These are phyloP conservation scores for Petrocephalus microphthalmus DNA, from an alignment of 2,113 vertebrate genomes.

Conservation along the genomic window DNA sequence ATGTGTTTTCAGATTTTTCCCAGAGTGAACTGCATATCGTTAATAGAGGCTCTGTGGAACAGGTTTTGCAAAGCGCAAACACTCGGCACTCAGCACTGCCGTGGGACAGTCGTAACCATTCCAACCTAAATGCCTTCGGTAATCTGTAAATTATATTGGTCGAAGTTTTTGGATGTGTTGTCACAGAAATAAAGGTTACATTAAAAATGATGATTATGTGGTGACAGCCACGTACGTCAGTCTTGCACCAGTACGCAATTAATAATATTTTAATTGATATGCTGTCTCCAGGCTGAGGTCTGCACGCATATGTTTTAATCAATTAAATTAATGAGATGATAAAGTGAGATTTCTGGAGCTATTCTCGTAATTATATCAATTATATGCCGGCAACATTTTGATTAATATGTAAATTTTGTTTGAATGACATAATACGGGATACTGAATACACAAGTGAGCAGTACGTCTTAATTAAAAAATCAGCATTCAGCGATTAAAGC, in stretches of 20 bases:
- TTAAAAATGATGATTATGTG: background rate
- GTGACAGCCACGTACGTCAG: background rate
- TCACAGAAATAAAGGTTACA: background rate
- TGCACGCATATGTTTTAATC: background rate
- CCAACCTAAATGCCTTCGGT: background rate
- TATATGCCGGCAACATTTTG: background rate
- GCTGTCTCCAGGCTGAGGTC: background rate
- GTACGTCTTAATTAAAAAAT: background rate
- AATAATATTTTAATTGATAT: background rate
- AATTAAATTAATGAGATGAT: background rate
- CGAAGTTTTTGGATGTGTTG: background rate
- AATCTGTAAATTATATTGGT: background rate
- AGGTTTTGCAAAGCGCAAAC: background rate
- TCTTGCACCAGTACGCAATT: background rate
- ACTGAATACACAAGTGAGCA: background rate
- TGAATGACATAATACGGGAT: background rate
- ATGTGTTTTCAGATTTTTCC: background rate
- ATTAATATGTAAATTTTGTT: slow-evolving; percentile 7
- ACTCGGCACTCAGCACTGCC: background rate
- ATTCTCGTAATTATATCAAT: slow-evolving; percentile 1
- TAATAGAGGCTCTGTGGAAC: background rate
- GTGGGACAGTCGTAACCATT: background rate
- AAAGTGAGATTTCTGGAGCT: background rate
- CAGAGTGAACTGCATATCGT: background rate
- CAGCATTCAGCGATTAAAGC: background rate